phyloP scores from a whole-genome alignment of 2,113 vertebrate genomes.

The Chiloscyllium plagiosum region DNA sequence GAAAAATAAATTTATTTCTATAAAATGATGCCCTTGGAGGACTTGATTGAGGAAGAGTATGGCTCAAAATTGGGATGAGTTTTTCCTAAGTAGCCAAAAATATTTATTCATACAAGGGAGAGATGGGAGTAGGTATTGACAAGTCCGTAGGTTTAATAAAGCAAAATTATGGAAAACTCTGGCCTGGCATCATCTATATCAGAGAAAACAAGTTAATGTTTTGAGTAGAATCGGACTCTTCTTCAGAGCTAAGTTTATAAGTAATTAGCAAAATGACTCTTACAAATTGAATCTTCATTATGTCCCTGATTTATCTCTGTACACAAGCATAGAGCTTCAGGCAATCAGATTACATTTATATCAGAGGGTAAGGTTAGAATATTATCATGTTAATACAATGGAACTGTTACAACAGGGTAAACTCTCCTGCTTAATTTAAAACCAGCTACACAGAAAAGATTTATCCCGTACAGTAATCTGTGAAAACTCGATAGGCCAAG shows the following conservation, averaged over 20 bases:
- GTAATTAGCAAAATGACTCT: background rate
- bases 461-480: no score
- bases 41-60: background rate
- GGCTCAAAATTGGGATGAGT: background rate
- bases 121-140: background rate
- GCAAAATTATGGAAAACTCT: no score
- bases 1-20: background rate
- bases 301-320: background rate
- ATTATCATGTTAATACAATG: no score
- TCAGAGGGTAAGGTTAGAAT: background rate
- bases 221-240: no score
- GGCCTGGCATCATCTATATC: no score
- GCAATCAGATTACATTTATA: background rate
- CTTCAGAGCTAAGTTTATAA: no score
- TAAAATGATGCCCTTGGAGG: background rate
- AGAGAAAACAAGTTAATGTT: no score
- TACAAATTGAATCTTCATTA: background rate
- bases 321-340: background rate
- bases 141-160: background rate
- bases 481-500: no score
- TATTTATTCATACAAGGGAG: background rate
- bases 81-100: background rate
- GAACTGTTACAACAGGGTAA: no score
- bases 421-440: no score
- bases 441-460: no score